Conservation (phyloP, 2,888 invertebrate species). For the Ornithoptera alexandrae region DNA sequence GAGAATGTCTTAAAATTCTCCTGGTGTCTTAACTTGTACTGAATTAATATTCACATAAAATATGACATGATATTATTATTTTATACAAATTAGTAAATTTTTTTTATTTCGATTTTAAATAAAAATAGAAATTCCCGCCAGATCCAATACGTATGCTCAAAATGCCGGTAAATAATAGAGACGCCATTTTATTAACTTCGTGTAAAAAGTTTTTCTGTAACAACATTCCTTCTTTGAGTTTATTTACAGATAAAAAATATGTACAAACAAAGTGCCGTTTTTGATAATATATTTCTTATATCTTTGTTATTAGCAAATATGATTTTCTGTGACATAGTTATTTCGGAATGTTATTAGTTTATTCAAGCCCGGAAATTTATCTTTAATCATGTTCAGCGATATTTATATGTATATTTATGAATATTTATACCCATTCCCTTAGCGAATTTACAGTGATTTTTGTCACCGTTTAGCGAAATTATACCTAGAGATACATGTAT, state of each 20-base stretch:
- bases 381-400: neutral
- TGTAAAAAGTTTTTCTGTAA: slow-evolving; percentile 1
- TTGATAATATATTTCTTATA: slow-evolving; percentile 6
- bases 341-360: neutral
- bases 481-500: slow-evolving; percentile 16
- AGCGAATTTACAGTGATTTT: slow-evolving; percentile 19
- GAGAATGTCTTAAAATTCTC: neutral
- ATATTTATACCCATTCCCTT: neutral
- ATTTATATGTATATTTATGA: slow-evolving; percentile 4
- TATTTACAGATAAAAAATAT: neutral
- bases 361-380: neutral
- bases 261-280: neutral
- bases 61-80: neutral
- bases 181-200: neutral
- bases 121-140: neutral
- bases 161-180: neutral
- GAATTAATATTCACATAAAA: neutral
- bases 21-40: neutral
- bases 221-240: slow-evolving; percentile 24
- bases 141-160: neutral
- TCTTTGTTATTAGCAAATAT: slow-evolving; percentile 5
- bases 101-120: neutral
- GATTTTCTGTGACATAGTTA: neutral
- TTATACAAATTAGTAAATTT: neutral
- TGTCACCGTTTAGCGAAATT: slow-evolving; percentile 25